These are phyloP conservation scores for Mormyrus hasselquistii DNA, from an alignment of 2,797 vertebrate species.

Conservation along the genomic window DNA sequence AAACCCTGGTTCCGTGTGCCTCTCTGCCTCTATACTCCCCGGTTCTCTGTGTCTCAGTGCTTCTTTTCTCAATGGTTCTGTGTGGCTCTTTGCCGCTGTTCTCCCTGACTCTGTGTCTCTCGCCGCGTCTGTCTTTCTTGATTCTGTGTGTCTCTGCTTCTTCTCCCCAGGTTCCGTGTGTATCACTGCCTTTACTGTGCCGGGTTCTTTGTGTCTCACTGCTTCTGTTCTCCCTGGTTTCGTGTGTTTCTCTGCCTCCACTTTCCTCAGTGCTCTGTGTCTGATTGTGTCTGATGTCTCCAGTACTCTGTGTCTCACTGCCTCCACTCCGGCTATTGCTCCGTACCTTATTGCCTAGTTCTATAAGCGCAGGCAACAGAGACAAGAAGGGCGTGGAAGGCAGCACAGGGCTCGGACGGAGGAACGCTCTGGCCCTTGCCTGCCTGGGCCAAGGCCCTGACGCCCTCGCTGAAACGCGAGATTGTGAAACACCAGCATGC, in stretches of 20 bases:
- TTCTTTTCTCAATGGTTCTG: neutral
- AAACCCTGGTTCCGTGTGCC: neutral
- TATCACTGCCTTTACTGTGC: neutral
- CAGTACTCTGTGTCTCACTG: neutral
- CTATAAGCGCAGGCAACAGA: neutral
- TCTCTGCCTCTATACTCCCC: neutral
- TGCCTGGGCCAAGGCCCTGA: neutral
- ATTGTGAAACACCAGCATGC: conserved; percentile 5
- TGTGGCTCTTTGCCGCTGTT: conserved; percentile 16
- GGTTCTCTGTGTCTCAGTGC: neutral
- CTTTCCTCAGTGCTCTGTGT: neutral
- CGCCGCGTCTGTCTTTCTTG: neutral
- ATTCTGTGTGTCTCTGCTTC: neutral
- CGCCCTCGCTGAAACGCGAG: neutral
- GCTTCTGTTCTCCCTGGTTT: neutral
- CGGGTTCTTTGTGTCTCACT: neutral
- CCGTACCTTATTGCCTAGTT: neutral
- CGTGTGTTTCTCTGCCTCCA: neutral
- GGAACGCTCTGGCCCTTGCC: neutral
- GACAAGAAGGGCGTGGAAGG: neutral
- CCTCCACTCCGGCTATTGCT: neutral
- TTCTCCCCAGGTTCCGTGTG: neutral
- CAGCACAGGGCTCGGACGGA: neutral
- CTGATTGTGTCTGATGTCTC: conserved; percentile 23
- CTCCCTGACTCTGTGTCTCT: neutral